phyloP scores from a whole-genome alignment of 2,797 vertebrate species.

The Acanthornis magna region DNA sequence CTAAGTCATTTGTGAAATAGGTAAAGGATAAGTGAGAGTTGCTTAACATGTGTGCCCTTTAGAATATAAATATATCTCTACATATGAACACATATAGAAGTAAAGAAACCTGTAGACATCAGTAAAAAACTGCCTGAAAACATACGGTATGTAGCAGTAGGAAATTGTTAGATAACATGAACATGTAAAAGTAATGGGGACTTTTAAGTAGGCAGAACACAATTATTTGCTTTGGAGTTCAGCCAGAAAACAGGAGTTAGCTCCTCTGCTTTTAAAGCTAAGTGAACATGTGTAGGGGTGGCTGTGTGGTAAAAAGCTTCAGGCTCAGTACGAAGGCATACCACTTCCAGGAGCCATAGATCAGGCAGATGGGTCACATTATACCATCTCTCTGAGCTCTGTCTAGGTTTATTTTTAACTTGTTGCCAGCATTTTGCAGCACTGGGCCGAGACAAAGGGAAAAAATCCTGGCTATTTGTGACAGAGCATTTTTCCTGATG shows the following conservation, averaged over 20 bases:
- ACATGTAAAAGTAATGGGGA: neutral
- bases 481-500: neutral
- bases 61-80: neutral
- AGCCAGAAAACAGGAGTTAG: neutral
- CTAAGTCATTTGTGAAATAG: neutral
- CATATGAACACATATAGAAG: neutral
- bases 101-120: neutral
- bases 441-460: neutral
- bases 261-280: neutral
- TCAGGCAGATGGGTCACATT: neutral
- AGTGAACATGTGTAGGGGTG: neutral
- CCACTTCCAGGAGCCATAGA: neutral
- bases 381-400: neutral
- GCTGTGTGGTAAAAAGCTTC: neutral
- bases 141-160: neutral
- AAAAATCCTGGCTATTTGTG: neutral
- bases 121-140: neutral
- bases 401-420: neutral
- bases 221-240: neutral
- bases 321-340: neutral
- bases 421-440: neutral
- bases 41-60: fast-evolving
- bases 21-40: neutral
- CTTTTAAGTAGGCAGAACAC: neutral
- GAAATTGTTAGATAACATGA: neutral